Base-by-base conservation (phyloP, 2,797 vertebrate genomes). In the Champsocephalus gunnari region DNA sequence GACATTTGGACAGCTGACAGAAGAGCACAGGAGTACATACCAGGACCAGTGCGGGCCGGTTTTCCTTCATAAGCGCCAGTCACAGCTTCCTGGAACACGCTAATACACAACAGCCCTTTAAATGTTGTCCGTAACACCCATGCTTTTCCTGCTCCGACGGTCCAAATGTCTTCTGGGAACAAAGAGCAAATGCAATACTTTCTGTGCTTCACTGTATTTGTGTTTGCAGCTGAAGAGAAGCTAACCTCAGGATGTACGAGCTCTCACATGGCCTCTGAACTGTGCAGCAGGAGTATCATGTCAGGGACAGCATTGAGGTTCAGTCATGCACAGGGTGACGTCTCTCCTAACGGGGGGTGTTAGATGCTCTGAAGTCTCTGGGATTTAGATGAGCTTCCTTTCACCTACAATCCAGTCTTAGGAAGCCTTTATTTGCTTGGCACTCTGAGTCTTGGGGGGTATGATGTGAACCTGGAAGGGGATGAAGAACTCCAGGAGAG, bases 401-500 rank as follows among this genome's bases (percentile, higher is more conserved):
- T 47, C 47, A 59, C 8, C 10, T 47, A 21, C 4, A 72, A n/a
- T 34, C 44, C 12, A 24, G 55, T 73, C 69, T 56, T 93, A 96
- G 21, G 92, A 93, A 53, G 89, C 70, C 24, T 91, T 79, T 77
- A 98, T 91, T 73, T 89, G 88, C 89, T 97, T 96, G 32, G 34
- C 90, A 0, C 78, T 70, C 57, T 85, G 51, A 5, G 49, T 73
- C 76, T 89, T 82, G 41, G 94, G 91, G 45, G 94, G 87, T 55
- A 96, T 92, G 66, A 96, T 77, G 69, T 96, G 87, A 24, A 98
- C 80, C 62, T 95, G 76, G 80, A 99, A 99, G 60, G 96, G 96
- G 81, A 95, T 87, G 83, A 99, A 99, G 89, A 96, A 97, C 58
- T 93, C 90, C 17, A 97, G 78, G 47, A 98, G 83, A 14, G 95